Percentiles rank a stretch among this genome's conserved stretches.
These are phyloP conservation scores for Cyrtonyx montezumae DNA, from an alignment of 2,113 vertebrate genomes.

Conservation along the genomic window DNA sequence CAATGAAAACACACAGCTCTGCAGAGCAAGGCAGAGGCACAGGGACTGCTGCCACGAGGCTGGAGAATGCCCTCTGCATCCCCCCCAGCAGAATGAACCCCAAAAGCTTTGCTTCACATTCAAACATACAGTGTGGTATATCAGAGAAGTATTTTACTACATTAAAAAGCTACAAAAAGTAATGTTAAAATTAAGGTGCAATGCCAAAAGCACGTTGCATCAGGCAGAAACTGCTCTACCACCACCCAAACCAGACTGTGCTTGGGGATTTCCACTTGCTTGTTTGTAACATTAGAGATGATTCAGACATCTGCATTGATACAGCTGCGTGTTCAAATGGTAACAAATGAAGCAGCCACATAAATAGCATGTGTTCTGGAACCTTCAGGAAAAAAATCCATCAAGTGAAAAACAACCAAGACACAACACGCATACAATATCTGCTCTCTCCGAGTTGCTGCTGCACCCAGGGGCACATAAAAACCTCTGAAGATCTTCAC, in stretches of 20 bases:
- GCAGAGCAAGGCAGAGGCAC: neutral
- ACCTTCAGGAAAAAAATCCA: neutral
- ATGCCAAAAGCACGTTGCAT: no score
- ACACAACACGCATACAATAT: neutral
- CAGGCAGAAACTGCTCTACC: neutral
- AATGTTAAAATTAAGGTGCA: neutral
- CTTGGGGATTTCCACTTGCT: neutral
- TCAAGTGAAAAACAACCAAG: neutral
- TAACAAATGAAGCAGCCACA: neutral
- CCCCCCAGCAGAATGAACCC: neutral
- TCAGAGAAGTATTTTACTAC: neutral
- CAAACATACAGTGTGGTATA: neutral
- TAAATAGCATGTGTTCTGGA: neutral
- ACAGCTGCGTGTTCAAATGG: neutral
- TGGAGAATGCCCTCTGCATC: no score
- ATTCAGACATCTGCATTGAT: neutral
- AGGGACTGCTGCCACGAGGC: neutral
- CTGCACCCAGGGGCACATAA: neutral
- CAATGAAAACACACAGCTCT: neutral
- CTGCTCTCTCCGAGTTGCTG: neutral
- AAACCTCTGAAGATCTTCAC: neutral
- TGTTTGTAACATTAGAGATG: neutral
- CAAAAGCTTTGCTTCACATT: neutral
- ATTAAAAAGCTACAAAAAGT: neutral
- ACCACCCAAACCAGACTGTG: neutral